Base-by-base conservation (phyloP, 2,888 invertebrate genomes). In the Eilema depressum region DNA sequence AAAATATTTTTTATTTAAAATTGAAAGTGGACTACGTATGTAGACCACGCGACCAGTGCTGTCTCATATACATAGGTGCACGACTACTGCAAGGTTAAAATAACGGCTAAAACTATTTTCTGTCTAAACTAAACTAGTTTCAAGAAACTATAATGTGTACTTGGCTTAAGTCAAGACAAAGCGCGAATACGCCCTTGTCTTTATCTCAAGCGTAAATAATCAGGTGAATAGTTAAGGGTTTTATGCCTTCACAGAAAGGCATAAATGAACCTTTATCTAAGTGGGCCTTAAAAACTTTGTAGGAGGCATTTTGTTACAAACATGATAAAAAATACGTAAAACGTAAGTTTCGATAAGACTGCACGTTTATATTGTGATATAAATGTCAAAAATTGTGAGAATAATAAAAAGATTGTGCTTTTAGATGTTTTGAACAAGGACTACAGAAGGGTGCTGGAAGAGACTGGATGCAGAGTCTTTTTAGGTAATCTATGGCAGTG, bases 221-320 rank as follows among this genome's bases (percentile, higher is more conserved):
- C 84, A 84, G 81, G 79, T 81, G 82, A 79, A 82, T 81, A 83
- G 83, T 83, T 82, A 83, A 78, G 70, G 80, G 79, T 81, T 82
- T 81, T 75, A 81, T 80, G 71, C 80, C 75, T 78, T 78, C 74
- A 81, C 74, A 78, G 74, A 76, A 77, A 66, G 75, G 78, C 76
- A 74, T 82, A 80, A 82, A 82, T 81, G 82, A 78, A 76, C 78
- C 78, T 79, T 83, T 83, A 83, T 82, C 83, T 80, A 70, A 71
- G 66, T 30, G 67, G 59, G 66, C 64, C 76, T 71, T 67, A 79
- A 71, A 73, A 80, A 80, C 65, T 78, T 72, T 61, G 69, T 75
- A 76, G 66, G 63, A 60, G 75, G 28, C 75, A 78, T 75, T 81
- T 79, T 81, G 81, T 81, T 73, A 71, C 68, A 41, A 73, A 79